Conservation (phyloP, 2,113 vertebrate genomes). For the Platichthys stellatus region DNA sequence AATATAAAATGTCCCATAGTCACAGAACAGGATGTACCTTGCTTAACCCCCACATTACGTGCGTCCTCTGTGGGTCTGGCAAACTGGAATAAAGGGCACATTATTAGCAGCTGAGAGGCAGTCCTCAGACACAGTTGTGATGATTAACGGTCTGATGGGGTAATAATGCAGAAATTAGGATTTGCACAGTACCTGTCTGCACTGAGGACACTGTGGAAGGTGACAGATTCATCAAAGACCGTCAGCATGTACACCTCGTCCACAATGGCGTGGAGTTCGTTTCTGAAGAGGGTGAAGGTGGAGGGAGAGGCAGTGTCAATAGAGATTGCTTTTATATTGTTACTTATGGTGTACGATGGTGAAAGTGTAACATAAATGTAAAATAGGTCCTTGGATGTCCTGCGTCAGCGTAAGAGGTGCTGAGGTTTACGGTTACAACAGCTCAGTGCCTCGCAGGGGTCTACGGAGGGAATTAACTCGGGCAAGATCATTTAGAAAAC, state of each 20-base stretch:
- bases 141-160: constrained; percentile 44
- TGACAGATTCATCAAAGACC: constrained; percentile 87
- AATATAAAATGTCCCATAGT: constrained; percentile 19
- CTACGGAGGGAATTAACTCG: constrained; percentile 32
- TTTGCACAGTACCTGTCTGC: constrained; percentile 85
- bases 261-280: constrained; percentile 90
- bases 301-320: not conserved
- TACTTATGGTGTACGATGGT: constrained; percentile 27
- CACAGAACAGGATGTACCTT: constrained; percentile 84
- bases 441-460: constrained; percentile 28
- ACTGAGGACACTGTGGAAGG: constrained; percentile 91
- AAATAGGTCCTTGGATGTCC: constrained; percentile 4
- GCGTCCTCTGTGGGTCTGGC: constrained; percentile 95
- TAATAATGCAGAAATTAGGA: constrained; percentile 21
- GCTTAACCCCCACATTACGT: constrained; percentile 94
- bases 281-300: constrained; percentile 73
- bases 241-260: constrained; percentile 98
- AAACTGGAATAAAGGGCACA: constrained; percentile 83
- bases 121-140: constrained; percentile 29
- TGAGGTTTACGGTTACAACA: constrained; percentile 61
- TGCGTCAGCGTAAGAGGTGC: constrained; percentile 40
- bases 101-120: constrained; percentile 44
- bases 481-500: constrained; percentile 58
- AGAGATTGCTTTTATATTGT: constrained; percentile 17
- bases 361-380: constrained; percentile 30